Percentiles rank a stretch among this genome's conserved stretches.
Conservation (phyloP, 2,888 invertebrate species). For the Drosophila tanythrix region DNA sequence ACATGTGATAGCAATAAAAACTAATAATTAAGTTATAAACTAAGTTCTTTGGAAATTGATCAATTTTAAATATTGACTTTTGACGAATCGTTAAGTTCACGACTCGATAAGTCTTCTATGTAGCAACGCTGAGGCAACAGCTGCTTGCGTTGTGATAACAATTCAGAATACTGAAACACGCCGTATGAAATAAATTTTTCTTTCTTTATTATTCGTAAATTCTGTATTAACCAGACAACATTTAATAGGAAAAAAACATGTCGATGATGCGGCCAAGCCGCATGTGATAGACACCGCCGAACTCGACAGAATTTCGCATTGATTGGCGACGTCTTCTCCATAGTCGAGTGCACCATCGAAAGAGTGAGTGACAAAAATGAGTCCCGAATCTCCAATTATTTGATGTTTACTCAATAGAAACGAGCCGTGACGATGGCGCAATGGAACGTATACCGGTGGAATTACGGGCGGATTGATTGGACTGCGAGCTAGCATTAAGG, state of each 20-base stretch:
- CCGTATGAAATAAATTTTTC: constrained; percentile 1
- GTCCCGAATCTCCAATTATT: background rate
- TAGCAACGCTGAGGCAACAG: constrained; percentile 58
- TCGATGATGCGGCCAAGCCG: constrained; percentile 52
- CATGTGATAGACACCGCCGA: constrained; percentile 84
- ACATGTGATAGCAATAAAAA: constrained; percentile 76
- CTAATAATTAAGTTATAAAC: constrained; percentile 49
- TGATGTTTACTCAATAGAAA: constrained; percentile 84
- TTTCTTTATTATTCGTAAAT: constrained; percentile 12
- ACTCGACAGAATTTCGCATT: constrained; percentile 93
- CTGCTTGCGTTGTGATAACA: constrained; percentile 74
- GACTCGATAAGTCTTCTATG: constrained; percentile 23
- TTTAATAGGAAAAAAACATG: constrained; percentile 39
- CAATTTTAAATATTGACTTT: constrained; percentile 7
- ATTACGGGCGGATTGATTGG: constrained; percentile 97
- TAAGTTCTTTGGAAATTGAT: background rate
- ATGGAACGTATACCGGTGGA: constrained; percentile 97
- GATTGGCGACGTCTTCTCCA: constrained; percentile 97
- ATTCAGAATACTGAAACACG: constrained; percentile 40
- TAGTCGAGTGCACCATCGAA: constrained; percentile 97
- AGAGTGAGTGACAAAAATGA: constrained; percentile 87
- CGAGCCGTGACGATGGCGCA: constrained; percentile 99
- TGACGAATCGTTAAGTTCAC: constrained; percentile 21
- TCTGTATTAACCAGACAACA: constrained; percentile 50
- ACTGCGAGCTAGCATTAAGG: constrained; percentile 95